Conservation (phyloP, 2,113 vertebrate species). For the Puntigrus tetrazona region DNA sequence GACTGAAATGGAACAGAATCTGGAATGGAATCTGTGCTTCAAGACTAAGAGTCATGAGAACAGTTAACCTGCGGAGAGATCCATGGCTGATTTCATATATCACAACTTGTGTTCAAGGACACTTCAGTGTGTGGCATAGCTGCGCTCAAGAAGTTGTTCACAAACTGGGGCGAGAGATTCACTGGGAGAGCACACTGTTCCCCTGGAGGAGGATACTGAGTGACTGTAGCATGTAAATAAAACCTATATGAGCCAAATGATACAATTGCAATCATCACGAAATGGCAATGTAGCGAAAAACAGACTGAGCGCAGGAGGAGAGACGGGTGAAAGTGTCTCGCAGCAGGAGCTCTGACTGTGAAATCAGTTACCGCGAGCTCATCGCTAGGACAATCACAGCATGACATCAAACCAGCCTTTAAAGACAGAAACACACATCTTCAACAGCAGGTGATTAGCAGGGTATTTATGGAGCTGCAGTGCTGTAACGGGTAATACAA, state of each 20-base stretch:
- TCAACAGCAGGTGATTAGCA: conserved; percentile 16
- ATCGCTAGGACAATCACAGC: conserved; percentile 15
- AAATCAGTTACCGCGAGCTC: conserved; percentile 37
- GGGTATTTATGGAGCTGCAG: background rate
- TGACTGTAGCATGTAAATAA: background rate
- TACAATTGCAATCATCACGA: background rate
- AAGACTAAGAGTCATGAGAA: background rate
- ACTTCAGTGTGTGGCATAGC: background rate
- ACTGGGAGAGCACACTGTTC: background rate
- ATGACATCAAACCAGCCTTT: conserved; percentile 27
- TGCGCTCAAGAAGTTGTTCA: background rate
- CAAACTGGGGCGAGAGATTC: background rate
- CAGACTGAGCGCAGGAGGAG: background rate
- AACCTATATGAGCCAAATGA: background rate
- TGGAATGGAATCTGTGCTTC: background rate
- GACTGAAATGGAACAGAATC: background rate
- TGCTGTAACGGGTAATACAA: background rate
- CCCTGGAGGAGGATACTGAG: background rate
- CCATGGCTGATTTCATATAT: background rate
- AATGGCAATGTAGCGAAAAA: background rate
- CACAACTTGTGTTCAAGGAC: conserved; percentile 3
- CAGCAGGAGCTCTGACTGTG: conserved; percentile 11
- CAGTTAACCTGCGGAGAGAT: conserved; percentile 4
- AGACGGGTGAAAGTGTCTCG: conserved; percentile 2
- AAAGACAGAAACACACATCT: conserved; percentile 4